phyloP scores from a whole-genome alignment of 1,140 invertebrate genomes.

The Solenopsis fugax region DNA sequence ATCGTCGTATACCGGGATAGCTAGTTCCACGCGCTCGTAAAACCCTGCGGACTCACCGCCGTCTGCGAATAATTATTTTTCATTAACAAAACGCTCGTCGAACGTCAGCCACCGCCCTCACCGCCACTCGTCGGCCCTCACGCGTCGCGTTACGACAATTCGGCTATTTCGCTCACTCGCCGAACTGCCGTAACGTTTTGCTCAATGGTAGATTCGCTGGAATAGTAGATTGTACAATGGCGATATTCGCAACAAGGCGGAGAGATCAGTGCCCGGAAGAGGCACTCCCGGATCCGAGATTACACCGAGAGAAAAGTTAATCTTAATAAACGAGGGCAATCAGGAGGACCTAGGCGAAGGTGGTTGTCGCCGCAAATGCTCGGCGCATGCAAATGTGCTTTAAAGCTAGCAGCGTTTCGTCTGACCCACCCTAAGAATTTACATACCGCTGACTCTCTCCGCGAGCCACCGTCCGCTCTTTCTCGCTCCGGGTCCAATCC shows the following conservation, averaged over 20 bases:
- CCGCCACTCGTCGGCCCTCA: no score
- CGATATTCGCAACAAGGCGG: constrained; percentile 35
- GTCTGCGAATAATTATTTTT: constrained; percentile 67
- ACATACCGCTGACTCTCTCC: constrained; percentile 78
- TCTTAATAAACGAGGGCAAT: constrained; percentile 87
- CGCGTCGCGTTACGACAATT: not conserved
- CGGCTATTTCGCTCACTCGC: not conserved
- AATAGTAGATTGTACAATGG: constrained; percentile 23
- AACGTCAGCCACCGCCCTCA: not conserved
- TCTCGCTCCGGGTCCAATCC: constrained; percentile 68
- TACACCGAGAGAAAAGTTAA: constrained; percentile 86
- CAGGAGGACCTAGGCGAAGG: constrained; percentile 75
- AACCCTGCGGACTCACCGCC: constrained; percentile 2
- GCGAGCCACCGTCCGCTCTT: constrained; percentile 26
- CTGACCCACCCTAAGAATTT: constrained; percentile 81
- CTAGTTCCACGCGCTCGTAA: constrained; percentile 58
- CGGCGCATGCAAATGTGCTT: constrained; percentile 84
- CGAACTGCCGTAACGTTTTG: constrained; percentile 17
- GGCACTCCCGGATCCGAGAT: constrained; percentile 74
- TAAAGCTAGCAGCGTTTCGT: constrained; percentile 70
- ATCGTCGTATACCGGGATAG: constrained; percentile 59
- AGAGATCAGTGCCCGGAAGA: constrained; percentile 32
- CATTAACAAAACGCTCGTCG: constrained; percentile 48
- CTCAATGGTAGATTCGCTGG: not conserved
- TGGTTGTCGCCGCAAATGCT: constrained; percentile 82